These are phyloP conservation scores for Chloroceryle aenea DNA, from an alignment of 2,113 vertebrate species.

Conservation along the genomic window DNA sequence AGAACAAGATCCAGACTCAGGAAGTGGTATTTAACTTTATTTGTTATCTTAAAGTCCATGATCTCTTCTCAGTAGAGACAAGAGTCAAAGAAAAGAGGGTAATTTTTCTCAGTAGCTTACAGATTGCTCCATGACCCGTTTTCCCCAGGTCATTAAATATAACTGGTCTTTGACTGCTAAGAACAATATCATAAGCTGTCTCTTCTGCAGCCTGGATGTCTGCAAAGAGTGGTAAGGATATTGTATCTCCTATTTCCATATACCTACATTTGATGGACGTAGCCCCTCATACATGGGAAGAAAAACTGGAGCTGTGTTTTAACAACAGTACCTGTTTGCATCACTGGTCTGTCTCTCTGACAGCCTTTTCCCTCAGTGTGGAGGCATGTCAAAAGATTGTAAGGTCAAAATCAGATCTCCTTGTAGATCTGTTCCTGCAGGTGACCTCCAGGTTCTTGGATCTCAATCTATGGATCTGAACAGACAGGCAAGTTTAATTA, in stretches of 20 bases:
- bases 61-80: neutral
- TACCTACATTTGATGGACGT: neutral
- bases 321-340: neutral
- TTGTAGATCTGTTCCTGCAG: neutral
- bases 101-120: constrained; percentile 18
- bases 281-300: neutral
- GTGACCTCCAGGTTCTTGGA: neutral
- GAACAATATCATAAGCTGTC: neutral
- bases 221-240: neutral
- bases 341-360: neutral
- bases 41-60: constrained; percentile 25
- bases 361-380: neutral
- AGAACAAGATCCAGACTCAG: constrained; percentile 47
- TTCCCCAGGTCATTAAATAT: neutral
- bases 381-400: neutral
- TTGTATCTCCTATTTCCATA: neutral
- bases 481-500: neutral
- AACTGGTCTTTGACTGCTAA: neutral
- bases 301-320: neutral
- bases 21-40: constrained; percentile 40
- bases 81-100: neutral
- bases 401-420: neutral
- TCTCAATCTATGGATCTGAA: neutral
- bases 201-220: neutral
- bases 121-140: neutral